Base-by-base conservation (phyloP, 2,797 vertebrate genomes). In the Phoxinus dragarum region DNA sequence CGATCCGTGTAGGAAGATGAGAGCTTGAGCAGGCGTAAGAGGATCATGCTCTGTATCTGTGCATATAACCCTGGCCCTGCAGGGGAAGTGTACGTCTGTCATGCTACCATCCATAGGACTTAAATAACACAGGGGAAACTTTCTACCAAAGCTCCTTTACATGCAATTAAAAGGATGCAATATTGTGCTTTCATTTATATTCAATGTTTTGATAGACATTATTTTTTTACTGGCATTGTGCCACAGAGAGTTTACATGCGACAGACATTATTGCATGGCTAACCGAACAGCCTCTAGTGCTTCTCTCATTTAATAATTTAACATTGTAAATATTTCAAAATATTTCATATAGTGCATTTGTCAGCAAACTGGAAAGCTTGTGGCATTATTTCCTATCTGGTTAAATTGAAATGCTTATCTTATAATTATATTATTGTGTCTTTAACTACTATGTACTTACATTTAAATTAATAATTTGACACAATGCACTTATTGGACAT, bases 261-360 rank as follows among this genome's bases (percentile, higher is more conserved):
- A 91, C 89, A 87, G 85, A 76, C 61, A 42, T 71, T 87, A 79
- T 90, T 92, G 87, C 90, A 89, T 88, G 86, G 86, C 84, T 81
- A 71, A 81, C 80, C 84, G 4, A 21, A 64, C 34, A 88, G 87
- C 79, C 74, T 87, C 78, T 72, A 81, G 86, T 89, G 80, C 75
- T 86, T 81, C 77, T 34, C 19, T 67, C 76, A 79, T 68, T 92
- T 82, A 94, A 92, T 93, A 90, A 94, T 93, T 93, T 75, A 94
- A 49, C 8, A 59, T 2, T 88, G 89, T 94, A 91, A 92, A 93
- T 91, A 90, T 92, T 94, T 89, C 10, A 49, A 42, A 36, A 91
- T 85, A 92, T 91, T 94, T 89, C 31, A 36, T 34, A 73, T 61
- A 89, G 85, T 87, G 88, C 82, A 88, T 92, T 91, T 91, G 90